Evolutionary conservation across 2,888 invertebrate species (phyloP), one percentile per base, ranked within the genome.

Genomic region (Tricholauxania praeusta): DNA sequence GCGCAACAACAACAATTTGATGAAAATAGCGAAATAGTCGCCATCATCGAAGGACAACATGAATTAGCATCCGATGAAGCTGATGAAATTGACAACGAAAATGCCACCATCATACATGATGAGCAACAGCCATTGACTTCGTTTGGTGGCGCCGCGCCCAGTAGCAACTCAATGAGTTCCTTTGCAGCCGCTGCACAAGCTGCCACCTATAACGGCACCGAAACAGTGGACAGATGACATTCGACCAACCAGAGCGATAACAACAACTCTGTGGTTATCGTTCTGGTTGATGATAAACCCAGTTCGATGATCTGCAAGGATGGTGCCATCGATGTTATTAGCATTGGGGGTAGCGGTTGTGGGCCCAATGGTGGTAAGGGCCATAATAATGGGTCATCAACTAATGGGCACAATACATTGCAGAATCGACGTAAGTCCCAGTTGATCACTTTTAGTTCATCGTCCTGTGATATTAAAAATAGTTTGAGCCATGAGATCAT

Each of bases 241-340:
- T 84, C 85, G 79, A 82, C 82, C 82, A 86, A 83, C 80, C 85
- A 85, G 83, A 82, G 76, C 80, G 86, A 86, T 81, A 85, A 86
- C 81, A 86, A 85, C 81, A 86, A 86, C 73, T 86, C 84, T 47
- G 86, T 86, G 75, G 86, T 86, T 84, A 86, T 86, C 80, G 86
- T 86, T 77, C 81, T 86, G 86, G 86, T 86, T 85, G 86, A 86
- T 80, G 86, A 86, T 76, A 86, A 86, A 74, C 86, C 86, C 72
- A 86, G 85, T 75, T 85, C 85, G 78, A 86, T 86, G 86, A 86
- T 85, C 78, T 86, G 86, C 79, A 85, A 84, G 74, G 85, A 86
- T 75, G 82, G 83, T 73, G 79, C 80, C 76, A 80, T 82, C 75
- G 82, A 82, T 78, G 78, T 83, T 6, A 81, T 82, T 32, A 78